These are phyloP conservation scores for Saguinus imperator DNA, from an alignment of 2,113 vertebrate species.

Conservation along the genomic window DNA sequence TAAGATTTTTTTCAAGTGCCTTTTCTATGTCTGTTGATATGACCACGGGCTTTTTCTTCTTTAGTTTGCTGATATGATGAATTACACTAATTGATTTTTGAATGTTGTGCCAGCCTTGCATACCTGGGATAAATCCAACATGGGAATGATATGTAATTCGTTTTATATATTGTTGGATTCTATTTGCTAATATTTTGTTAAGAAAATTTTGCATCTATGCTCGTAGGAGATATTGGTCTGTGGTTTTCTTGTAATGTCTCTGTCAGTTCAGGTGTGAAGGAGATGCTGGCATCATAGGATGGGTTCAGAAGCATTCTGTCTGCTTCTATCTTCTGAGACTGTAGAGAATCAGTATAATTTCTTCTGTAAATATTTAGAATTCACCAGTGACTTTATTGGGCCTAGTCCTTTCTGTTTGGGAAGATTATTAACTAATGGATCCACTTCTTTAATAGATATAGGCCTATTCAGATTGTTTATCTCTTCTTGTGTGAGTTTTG, in stretches of 20 bases:
- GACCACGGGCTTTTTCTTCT: neutral
- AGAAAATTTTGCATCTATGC: neutral
- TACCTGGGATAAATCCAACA: neutral
- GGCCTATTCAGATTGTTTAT: neutral
- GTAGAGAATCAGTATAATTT: neutral
- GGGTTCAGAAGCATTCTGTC: neutral
- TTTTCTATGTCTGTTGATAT: neutral
- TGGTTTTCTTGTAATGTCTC: neutral
- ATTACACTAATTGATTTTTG: neutral
- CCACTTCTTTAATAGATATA: neutral
- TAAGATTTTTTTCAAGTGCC: neutral
- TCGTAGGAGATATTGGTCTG: neutral
- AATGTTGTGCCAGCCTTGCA: neutral
- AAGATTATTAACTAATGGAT: neutral
- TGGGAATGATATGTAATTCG: neutral
- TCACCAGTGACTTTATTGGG: neutral
- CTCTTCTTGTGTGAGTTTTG: neutral
- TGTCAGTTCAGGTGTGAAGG: neutral
- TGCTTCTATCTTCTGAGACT: neutral
- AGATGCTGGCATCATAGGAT: neutral
- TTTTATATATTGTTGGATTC: neutral
- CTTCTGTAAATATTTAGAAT: neutral
- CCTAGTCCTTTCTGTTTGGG: neutral
- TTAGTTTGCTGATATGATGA: neutral
- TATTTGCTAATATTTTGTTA: neutral